phyloP scores from a whole-genome alignment of 2,113 vertebrate genomes.

The Dicaeum eximium region DNA sequence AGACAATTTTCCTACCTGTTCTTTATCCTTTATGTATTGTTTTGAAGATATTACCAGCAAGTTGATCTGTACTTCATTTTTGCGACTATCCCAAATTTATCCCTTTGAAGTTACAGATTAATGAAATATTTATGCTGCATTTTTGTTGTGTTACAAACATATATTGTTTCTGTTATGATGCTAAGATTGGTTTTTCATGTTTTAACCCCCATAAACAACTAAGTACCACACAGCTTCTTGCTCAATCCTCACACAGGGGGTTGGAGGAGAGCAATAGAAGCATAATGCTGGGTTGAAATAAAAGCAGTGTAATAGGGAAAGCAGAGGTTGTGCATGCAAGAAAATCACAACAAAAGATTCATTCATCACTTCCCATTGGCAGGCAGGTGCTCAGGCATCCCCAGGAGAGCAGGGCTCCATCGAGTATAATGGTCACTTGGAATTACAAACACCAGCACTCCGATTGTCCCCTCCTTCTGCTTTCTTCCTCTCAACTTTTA shows the following conservation, averaged over 20 bases:
- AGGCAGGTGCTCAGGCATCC: not conserved
- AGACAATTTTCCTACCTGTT: not conserved
- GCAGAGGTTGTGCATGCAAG: not conserved
- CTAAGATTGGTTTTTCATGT: not conserved
- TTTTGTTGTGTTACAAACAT: not conserved
- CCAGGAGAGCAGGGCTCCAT: not conserved
- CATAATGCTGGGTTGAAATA: not conserved
- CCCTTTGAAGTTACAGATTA: not conserved
- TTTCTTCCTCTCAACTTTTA: not conserved
- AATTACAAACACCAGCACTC: not conserved
- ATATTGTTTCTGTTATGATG: not conserved
- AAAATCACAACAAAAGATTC: not conserved
- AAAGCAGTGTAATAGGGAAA: not conserved
- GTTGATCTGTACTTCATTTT: not conserved
- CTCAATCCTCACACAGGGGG: not conserved
- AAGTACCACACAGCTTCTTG: not conserved
- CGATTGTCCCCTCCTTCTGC: fast-evolving
- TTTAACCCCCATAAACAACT: not conserved
- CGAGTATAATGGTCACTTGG: fast-evolving
- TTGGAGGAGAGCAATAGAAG: not conserved
- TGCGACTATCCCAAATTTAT: not conserved
- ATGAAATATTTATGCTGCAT: not conserved
- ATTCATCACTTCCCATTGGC: not conserved
- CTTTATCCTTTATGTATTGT: not conserved
- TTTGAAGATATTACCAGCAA: not conserved